Base-by-base conservation (phyloP, 2,888 invertebrate species). In the Leptinotarsa peninsularis region DNA sequence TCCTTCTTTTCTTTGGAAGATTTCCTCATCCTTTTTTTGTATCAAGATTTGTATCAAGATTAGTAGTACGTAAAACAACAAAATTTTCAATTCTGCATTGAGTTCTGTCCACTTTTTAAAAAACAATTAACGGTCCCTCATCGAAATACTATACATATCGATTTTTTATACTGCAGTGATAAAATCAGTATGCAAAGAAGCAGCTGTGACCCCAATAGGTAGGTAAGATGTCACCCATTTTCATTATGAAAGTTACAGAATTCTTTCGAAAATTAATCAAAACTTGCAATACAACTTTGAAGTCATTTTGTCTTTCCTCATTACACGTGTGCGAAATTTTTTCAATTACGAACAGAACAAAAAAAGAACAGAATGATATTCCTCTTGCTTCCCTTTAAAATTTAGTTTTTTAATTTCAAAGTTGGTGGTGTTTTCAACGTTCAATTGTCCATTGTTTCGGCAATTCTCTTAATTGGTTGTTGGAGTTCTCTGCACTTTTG, bases 401-500 rank as follows among this genome's bases (percentile, higher is more conserved):
- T 83, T 82, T 80, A 80, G 80, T 81, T 81, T 82, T 83, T 83
- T 82, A 82, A 83, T 82, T 83, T 82, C 79, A 80, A 80, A 80
- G 78, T 79, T 71, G 81, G 73, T 77, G 72, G 81, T 79, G 77
- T 78, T 82, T 78, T 80, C 80, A 76, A 77, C 81, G 79, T 82
- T 82, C 84, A 84, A 84, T 84, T 83, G 83, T 84, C 80, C 81
- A 82, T 83, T 83, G 84, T 84, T 84, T 82, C 81, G 79, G 82
- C 82, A 83, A 83, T 85, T 85, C 83, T 83, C 83, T 83, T 84
- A 85, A 85, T 84, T 84, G 81, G 80, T 78, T 27, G 60, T 49
- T 49, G 66, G 84, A 82, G 82, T 82, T 69, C 76, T 80, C 56
- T 77, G 70, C 75, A 72, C 76, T 81, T 80, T 78, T 79, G 79